Base-by-base conservation (phyloP, 2,888 invertebrate genomes). In the Ceraclea dissimilis region DNA sequence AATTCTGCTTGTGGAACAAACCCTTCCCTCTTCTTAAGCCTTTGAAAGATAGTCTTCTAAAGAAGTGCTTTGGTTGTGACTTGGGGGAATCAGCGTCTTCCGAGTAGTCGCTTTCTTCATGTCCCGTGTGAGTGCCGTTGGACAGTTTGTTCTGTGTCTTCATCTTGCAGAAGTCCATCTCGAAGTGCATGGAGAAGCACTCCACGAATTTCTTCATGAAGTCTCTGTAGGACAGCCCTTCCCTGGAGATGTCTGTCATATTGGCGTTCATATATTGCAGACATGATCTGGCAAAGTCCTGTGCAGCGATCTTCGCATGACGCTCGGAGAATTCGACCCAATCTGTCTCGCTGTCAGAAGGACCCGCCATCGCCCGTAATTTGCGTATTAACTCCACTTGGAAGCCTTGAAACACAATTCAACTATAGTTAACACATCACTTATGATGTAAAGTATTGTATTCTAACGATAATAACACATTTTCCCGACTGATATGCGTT, bases 251-350 rank as follows among this genome's bases (percentile, higher is more conserved):
- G 64, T 88, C 88, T 31, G 82, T 80, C 60, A 85, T 71, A 67
- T 84, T 85, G 49, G 84, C 80, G 65, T 85, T 84, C 61, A 90
- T 82, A 68, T 85, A 91, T 63, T 85, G 85, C 63, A 88, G 80
- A 72, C 91, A 91, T 66, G 88, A 88, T 73, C 88, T 88, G 65
- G 92, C 90, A 73, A 94, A 93, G 74, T 92, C 91, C 67, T 88
- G 86, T 59, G 91, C 91, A 56, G 92, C 88, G 60, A 85, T 82
- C 67, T 84, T 84, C 58, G 91, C 91, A 75, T 93, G 92, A 70
- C 90, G 84, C 72, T 91, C 90, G 75, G 90, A 90, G 71, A 90
- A 88, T 71, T 90, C 89, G 68, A 83, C 80, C 90, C 90, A 91
- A 69, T 82, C 82, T 69, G 78, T 71, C 64, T 82, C 82, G 66